Conservation (phyloP, 1,140 invertebrate species). For the Camponotus pennsylvanicus region DNA sequence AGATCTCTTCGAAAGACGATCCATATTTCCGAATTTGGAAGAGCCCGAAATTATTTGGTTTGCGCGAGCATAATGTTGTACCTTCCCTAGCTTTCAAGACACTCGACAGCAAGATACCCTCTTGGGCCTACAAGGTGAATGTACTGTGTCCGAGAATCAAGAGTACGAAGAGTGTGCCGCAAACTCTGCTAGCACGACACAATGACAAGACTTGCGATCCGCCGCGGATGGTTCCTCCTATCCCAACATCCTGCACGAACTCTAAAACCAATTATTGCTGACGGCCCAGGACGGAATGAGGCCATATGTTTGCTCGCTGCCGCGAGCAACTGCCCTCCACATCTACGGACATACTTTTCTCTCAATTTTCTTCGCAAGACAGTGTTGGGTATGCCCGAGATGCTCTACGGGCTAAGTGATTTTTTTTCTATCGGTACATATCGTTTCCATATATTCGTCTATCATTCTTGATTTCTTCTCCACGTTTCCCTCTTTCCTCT, state of each 20-base stretch:
- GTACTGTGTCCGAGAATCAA: constrained; percentile 87
- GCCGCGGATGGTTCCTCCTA: constrained; percentile 40
- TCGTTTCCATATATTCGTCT: constrained; percentile 76
- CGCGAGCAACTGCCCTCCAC: constrained; percentile 78
- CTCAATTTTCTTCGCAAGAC: constrained; percentile 80
- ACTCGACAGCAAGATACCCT: constrained; percentile 75
- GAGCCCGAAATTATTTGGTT: constrained; percentile 78
- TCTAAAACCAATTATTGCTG: constrained; percentile 79
- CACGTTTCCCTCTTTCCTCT: constrained; percentile 45
- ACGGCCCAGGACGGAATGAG: constrained; percentile 76
- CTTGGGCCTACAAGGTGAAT: constrained; percentile 81
- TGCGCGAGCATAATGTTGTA: constrained; percentile 82
- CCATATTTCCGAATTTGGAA: constrained; percentile 89
- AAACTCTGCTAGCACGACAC: constrained; percentile 75
- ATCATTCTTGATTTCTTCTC: constrained; percentile 70
- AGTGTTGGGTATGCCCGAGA: constrained; percentile 79
- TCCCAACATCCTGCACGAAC: constrained; percentile 66
- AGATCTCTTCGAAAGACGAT: constrained; percentile 84
- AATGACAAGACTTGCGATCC: constrained; percentile 24
- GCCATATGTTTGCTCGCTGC: constrained; percentile 74
- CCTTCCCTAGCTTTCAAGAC: constrained; percentile 86
- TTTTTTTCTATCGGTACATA: constrained; percentile 83
- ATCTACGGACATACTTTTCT: constrained; percentile 80
- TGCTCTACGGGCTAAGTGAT: constrained; percentile 79
- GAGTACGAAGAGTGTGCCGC: constrained; percentile 87